phyloP scores from a whole-genome alignment of 2,888 invertebrate species.

The Drosophila paranaensis region DNA sequence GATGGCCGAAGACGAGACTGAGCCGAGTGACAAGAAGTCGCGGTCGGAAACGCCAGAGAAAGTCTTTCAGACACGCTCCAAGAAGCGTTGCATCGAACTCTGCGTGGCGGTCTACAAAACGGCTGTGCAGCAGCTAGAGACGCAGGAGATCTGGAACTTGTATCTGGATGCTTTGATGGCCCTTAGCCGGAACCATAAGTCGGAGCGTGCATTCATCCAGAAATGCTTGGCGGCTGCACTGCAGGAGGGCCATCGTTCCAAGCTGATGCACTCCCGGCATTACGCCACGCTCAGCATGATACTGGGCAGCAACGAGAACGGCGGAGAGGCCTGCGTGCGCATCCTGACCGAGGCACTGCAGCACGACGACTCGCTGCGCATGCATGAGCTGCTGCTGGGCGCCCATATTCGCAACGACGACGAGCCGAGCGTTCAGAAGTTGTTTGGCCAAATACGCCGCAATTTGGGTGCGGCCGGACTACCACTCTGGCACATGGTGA shows the following conservation, averaged over 20 bases:
- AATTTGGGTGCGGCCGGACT: conserved; percentile 64
- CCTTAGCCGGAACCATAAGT: conserved; percentile 85
- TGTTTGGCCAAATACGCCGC: conserved; percentile 83
- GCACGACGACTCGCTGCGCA: conserved; percentile 76
- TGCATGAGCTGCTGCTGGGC: conserved; percentile 86
- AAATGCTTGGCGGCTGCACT: conserved; percentile 86
- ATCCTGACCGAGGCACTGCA: conserved; percentile 85
- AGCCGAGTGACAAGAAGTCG: conserved; percentile 42
- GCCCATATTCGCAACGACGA: conserved; percentile 84
- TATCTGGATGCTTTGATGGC: conserved; percentile 87
- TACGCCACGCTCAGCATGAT: conserved; percentile 83
- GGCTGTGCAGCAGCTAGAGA: conserved; percentile 85
- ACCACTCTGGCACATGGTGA: conserved; percentile 76
- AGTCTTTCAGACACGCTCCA: conserved; percentile 72
- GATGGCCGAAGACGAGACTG: conserved; percentile 33
- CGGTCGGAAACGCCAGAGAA: conserved; percentile 15
- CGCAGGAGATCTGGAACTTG: conserved; percentile 86
- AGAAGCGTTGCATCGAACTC: conserved; percentile 85
- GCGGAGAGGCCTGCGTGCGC: conserved; percentile 54
- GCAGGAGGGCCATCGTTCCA: conserved; percentile 85
- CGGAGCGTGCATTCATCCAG: conserved; percentile 85
- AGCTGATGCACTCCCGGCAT: conserved; percentile 85
- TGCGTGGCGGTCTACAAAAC: conserved; percentile 86
- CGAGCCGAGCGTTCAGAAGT: conserved; percentile 83
- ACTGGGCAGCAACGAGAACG: conserved; percentile 49